These are phyloP conservation scores for Aplodontia rufa DNA, from an alignment of 2,113 vertebrate genomes.

Conservation along the genomic window DNA sequence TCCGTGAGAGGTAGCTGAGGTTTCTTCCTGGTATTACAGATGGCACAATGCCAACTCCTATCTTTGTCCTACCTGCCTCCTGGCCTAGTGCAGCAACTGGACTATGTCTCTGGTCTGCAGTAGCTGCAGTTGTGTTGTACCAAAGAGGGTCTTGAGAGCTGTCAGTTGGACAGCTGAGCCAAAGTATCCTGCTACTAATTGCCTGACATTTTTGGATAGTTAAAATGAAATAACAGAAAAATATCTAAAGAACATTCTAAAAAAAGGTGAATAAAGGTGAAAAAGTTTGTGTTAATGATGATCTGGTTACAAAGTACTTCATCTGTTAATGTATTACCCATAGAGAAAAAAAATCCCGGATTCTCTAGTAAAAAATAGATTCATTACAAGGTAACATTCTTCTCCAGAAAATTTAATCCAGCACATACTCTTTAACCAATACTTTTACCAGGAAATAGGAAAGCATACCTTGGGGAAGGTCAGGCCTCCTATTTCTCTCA, in stretches of 20 bases:
- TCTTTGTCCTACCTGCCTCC: too few relatives aligned
- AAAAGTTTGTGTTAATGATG: background rate
- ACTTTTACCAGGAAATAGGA: too few relatives aligned
- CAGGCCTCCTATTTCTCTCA: too few relatives aligned
- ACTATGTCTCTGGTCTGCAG: too few relatives aligned
- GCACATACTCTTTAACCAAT: background rate
- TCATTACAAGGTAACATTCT: background rate
- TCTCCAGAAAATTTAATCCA: background rate
- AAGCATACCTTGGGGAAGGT: too few relatives aligned
- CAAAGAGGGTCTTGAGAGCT: too few relatives aligned
- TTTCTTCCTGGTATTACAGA: too few relatives aligned
- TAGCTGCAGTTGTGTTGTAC: too few relatives aligned
- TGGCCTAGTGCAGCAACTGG: too few relatives aligned
- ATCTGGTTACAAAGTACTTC: background rate
- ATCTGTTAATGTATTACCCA: background rate
- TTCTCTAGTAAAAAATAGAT: background rate
- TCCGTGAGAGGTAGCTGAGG: too few relatives aligned
- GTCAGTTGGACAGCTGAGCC: background rate
- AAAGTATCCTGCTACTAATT: too few relatives aligned
- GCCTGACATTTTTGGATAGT: background rate
- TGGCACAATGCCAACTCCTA: too few relatives aligned
- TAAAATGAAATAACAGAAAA: background rate
- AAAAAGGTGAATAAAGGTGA: background rate
- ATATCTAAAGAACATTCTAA: background rate
- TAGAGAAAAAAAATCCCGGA: background rate